Conservation (phyloP, 2,797 vertebrate species). For the Novumbra hubbsi region DNA sequence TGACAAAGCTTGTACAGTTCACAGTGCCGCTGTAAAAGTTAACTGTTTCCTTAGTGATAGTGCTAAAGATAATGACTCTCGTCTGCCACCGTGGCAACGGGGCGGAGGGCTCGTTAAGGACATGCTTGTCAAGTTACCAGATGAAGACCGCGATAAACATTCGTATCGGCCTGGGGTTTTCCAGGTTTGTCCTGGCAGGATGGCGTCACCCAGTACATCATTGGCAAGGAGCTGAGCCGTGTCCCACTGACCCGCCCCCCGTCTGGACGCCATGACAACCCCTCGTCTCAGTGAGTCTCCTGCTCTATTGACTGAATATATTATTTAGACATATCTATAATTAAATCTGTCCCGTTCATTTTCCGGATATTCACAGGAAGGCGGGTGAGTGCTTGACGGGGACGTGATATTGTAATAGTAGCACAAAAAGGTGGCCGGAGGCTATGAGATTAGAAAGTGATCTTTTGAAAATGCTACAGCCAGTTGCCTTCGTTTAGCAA, state of each 20-base stretch:
- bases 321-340: background rate
- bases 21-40: background rate
- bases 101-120: conserved; percentile 4
- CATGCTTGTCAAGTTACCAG: background rate
- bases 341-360: background rate
- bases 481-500: background rate
- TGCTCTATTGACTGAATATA: background rate
- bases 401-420: background rate
- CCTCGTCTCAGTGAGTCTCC: conserved; percentile 46
- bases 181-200: conserved; percentile 92
- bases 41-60: conserved; percentile 13
- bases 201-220: conserved; percentile 85
- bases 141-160: background rate
- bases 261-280: conserved; percentile 10
- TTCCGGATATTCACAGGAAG: background rate
- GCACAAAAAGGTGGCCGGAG: background rate
- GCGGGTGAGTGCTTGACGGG: background rate
- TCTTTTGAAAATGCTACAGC: background rate
- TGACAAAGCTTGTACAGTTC: background rate
- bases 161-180: conserved; percentile 8
- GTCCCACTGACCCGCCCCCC: conserved; percentile 73
- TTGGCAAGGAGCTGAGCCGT: conserved; percentile 85
- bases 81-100: conserved; percentile 14
- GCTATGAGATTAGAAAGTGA: background rate
- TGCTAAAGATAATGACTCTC: background rate